These are phyloP conservation scores for Hylyphantes graminicola DNA, from an alignment of 1,140 invertebrate species.

Conservation along the genomic window DNA sequence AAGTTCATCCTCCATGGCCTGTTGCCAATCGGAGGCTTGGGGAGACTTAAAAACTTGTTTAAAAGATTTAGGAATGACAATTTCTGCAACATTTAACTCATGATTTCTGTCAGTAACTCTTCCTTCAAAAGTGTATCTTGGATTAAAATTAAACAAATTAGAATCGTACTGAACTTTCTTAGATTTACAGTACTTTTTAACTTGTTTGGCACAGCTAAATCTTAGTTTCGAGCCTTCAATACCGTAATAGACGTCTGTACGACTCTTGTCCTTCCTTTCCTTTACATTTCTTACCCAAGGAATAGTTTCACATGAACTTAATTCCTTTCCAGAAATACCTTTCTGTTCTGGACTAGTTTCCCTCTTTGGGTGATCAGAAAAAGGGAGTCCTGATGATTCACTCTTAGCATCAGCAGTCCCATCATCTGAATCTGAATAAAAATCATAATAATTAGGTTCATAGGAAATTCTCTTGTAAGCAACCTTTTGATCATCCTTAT, in stretches of 20 bases:
- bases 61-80: not conserved
- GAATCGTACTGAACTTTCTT: not conserved
- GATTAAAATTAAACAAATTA: conserved; percentile 16
- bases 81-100: not conserved
- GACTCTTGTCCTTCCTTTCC: no score
- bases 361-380: not conserved
- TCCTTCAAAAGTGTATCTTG: not conserved
- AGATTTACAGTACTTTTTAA: not conserved
- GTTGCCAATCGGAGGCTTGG: no score
- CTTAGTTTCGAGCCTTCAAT: not conserved
- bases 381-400: not conserved
- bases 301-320: not conserved
- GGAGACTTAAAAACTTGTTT: not conserved
- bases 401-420: not conserved
- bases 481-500: not conserved
- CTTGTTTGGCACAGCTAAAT: not conserved
- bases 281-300: not conserved
- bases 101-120: not conserved
- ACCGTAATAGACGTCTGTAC: not conserved
- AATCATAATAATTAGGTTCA: no score
- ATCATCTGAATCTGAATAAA: not conserved
- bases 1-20: no score
- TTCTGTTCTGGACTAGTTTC: not conserved
- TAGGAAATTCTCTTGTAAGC: no score
- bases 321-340: not conserved